Percentiles rank a stretch among this genome's conserved stretches.
These are phyloP conservation scores for Amphipoea oculea DNA, from an alignment of 2,888 invertebrate genomes.

Conservation along the genomic window DNA sequence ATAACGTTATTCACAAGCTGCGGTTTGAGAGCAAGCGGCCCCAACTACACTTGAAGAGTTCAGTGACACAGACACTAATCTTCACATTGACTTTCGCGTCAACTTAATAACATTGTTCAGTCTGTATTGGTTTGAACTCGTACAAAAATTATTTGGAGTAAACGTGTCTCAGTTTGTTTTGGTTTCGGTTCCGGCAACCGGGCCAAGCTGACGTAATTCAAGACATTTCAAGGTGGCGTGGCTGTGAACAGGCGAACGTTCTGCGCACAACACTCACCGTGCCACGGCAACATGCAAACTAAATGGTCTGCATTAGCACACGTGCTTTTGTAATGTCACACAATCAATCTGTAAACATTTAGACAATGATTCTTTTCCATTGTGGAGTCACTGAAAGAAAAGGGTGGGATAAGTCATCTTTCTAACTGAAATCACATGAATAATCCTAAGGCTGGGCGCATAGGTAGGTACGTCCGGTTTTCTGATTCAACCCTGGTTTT, in stretches of 20 bases:
- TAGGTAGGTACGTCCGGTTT: too few species aligned
- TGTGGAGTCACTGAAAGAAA: constrained; percentile 20
- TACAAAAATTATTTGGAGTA: constrained; percentile 57
- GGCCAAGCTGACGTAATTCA: constrained; percentile 84
- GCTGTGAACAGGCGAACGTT: constrained; percentile 61
- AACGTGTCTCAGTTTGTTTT: constrained; percentile 76
- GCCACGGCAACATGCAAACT: constrained; percentile 75
- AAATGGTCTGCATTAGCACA: constrained; percentile 76
- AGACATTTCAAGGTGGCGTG: constrained; percentile 74
- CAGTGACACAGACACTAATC: constrained; percentile 72
- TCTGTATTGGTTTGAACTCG: constrained; percentile 41
- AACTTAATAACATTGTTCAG: constrained; percentile 22
- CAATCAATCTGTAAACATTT: constrained; percentile 77
- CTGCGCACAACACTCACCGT: constrained; percentile 70
- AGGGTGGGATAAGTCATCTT: neutral
- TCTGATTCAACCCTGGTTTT: too few species aligned
- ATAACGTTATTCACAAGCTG: constrained; percentile 69
- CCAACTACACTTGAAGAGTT: constrained; percentile 68
- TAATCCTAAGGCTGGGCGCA: too few species aligned
- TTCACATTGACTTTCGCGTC: constrained; percentile 49
- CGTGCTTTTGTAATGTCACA: constrained; percentile 82
- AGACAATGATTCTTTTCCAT: constrained; percentile 47
- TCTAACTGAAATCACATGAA: neutral
- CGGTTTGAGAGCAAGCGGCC: constrained; percentile 64
- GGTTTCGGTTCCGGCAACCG: constrained; percentile 70